phyloP scores from a whole-genome alignment of 1,140 invertebrate genomes.

The Ephestia elutella region DNA sequence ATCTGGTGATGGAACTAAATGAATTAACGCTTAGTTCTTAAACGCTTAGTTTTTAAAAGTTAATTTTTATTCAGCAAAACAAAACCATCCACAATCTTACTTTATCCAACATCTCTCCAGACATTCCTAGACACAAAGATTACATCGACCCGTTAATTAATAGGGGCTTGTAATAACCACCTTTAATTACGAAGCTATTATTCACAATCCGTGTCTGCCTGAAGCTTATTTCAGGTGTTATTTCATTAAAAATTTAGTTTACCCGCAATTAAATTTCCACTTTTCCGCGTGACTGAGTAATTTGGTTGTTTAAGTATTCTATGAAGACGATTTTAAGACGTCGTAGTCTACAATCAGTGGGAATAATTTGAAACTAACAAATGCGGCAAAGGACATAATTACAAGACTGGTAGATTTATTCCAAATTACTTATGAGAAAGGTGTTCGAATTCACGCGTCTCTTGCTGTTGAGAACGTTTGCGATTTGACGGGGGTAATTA shows the following conservation, averaged over 20 bases:
- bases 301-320: slow-evolving; percentile 36
- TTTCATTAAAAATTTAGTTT: slow-evolving; percentile 60
- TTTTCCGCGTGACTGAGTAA: slow-evolving; percentile 38
- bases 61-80: too few species aligned
- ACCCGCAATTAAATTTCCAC: slow-evolving; percentile 53
- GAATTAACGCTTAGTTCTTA: too few species aligned
- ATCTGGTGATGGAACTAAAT: too few species aligned
- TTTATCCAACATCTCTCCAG: not conserved
- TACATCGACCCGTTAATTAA: slow-evolving; percentile 6
- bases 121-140: slow-evolving; percentile 3
- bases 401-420: slow-evolving; percentile 50
- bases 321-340: slow-evolving; percentile 49
- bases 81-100: not conserved
- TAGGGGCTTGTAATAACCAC: slow-evolving; percentile 23
- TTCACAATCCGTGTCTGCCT: slow-evolving; percentile 27
- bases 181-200: slow-evolving; percentile 51
- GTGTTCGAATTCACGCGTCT: slow-evolving; percentile 63
- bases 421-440: slow-evolving; percentile 59
- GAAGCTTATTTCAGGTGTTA: slow-evolving; percentile 69
- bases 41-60: too few species aligned
- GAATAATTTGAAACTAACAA: slow-evolving; percentile 53
- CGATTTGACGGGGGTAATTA: slow-evolving; percentile 45
- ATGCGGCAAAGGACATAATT: slow-evolving; percentile 65
- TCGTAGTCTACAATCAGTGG: slow-evolving; percentile 52
- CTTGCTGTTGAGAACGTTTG: slow-evolving; percentile 28